A percentile compares a stretch with the other conserved stretches of the same genome.
Conservation (phyloP, 2,113 vertebrate genomes). For the Osmerus mordax region DNA sequence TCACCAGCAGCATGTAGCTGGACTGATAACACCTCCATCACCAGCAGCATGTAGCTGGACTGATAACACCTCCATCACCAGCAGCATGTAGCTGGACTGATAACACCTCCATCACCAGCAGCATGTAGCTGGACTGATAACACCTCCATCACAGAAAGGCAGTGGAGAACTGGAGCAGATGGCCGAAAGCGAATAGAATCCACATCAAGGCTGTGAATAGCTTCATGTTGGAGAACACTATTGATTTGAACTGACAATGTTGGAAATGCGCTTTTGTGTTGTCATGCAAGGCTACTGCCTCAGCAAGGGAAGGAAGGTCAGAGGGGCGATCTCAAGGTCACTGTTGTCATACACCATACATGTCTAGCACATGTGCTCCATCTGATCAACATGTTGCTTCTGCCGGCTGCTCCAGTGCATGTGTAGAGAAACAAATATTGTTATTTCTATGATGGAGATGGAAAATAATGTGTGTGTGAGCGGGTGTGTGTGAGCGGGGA, state of each 20-base stretch:
- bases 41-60: not conserved
- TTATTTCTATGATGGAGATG: conserved; percentile 29
- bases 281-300: not conserved
- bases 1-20: no score
- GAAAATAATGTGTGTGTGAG: conserved; percentile 18
- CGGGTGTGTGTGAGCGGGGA: no score
- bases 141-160: not conserved
- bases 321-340: conserved; percentile 37
- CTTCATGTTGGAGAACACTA: not conserved
- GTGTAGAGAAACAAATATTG: conserved; percentile 19
- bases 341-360: conserved; percentile 10
- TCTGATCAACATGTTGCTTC: conserved; percentile 29
- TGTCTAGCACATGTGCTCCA: conserved; percentile 8
- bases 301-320: not conserved
- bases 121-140: not conserved
- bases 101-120: no score
- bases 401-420: conserved; percentile 9
- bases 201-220: conserved; percentile 11
- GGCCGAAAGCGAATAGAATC: not conserved
- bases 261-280: conserved; percentile 9
- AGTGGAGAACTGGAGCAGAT: not conserved
- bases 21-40: no score
- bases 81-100: not conserved
- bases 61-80: no score
- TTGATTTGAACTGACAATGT: conserved; percentile 12